phyloP scores from a whole-genome alignment of 2,113 vertebrate species.

The Ptyas mucosa region DNA sequence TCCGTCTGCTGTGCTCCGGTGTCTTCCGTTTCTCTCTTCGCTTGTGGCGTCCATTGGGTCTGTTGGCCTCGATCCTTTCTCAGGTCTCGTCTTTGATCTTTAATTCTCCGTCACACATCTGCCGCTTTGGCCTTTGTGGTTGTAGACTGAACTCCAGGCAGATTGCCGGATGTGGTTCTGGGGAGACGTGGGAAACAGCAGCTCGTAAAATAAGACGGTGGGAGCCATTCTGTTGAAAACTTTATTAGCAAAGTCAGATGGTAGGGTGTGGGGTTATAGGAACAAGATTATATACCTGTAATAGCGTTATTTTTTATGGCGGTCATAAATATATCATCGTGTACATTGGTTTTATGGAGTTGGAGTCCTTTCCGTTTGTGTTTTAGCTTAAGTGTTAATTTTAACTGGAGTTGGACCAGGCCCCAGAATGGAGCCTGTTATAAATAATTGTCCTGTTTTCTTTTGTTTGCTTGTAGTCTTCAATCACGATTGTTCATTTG shows the following conservation, averaged over 20 bases:
- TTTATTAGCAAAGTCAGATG: neutral
- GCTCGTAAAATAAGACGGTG: neutral
- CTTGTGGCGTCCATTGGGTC: neutral
- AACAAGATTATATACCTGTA: neutral
- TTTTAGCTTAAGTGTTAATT: neutral
- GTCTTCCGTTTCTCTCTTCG: neutral
- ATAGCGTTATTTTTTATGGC: neutral
- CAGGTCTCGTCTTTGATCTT: neutral
- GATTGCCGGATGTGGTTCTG: neutral
- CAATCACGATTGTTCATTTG: neutral
- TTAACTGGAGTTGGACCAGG: neutral
- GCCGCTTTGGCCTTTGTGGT: neutral
- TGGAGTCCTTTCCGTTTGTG: neutral
- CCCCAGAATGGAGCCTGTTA: neutral
- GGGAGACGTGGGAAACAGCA: neutral
- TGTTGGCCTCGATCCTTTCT: neutral
- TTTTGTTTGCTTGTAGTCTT: neutral
- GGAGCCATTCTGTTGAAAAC: neutral
- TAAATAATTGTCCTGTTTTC: neutral
- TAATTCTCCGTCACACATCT: neutral
- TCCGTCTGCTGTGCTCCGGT: neutral
- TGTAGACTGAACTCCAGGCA: neutral
- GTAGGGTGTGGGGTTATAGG: neutral
- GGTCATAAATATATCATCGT: neutral
- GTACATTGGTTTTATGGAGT: neutral